Evolutionary conservation across 2,113 vertebrate genomes (phyloP).

Genomic region (Pelobates fuscus): DNA sequence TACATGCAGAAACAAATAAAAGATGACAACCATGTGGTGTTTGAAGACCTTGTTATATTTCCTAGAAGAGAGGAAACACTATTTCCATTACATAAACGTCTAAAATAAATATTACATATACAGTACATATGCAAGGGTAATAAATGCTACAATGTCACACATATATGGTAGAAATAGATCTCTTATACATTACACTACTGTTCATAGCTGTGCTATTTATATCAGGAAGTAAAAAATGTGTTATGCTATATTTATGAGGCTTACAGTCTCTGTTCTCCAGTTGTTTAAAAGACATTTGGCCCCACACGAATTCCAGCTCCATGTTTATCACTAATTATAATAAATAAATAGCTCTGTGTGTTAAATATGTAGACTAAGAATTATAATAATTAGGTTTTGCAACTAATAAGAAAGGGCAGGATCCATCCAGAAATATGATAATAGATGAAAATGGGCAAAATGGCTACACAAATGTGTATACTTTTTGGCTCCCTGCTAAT

Average conservation of each 20-base stretch:
- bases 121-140: slow-evolving; percentile 26
- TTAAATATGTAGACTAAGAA: slow-evolving; percentile 4
- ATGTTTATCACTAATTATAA: background rate
- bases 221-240: slow-evolving; percentile 19
- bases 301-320: slow-evolving; percentile 7
- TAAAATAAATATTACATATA: slow-evolving; percentile 41
- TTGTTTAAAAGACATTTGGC: slow-evolving; percentile 36
- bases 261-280: slow-evolving; percentile 4
- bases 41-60: slow-evolving; percentile 53
- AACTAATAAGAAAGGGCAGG: no score
- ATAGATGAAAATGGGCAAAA: no score
- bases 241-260: slow-evolving; percentile 1
- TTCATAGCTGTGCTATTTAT: slow-evolving; percentile 11
- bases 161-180: slow-evolving; percentile 19
- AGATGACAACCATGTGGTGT: slow-evolving; percentile 54
- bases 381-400: no score
- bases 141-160: slow-evolving; percentile 26
- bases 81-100: slow-evolving; percentile 37
- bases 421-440: no score
- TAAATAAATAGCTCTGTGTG: background rate
- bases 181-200: slow-evolving; percentile 25
- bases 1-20: slow-evolving; percentile 52
- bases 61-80: slow-evolving; percentile 37
- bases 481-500: no score
- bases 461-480: no score